These are phyloP conservation scores for Neoascia interrupta DNA, from an alignment of 2,888 invertebrate genomes.

Conservation along the genomic window DNA sequence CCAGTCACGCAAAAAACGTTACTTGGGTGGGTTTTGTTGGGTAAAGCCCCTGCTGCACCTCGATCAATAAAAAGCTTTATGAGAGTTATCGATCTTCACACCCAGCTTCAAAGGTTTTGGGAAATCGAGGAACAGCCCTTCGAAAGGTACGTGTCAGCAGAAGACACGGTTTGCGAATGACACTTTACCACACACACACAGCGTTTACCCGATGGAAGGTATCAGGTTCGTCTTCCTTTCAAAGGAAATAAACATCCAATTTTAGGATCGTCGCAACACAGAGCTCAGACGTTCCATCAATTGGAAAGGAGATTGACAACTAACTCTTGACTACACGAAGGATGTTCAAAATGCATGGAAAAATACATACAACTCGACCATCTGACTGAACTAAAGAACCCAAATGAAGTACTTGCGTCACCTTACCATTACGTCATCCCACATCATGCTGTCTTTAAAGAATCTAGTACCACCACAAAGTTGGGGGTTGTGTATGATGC, in stretches of 20 bases:
- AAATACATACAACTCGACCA: not conserved
- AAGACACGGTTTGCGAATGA: not conserved
- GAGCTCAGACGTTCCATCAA: not conserved
- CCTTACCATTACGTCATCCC: too few relatives aligned
- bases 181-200: not conserved
- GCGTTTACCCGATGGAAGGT: not conserved
- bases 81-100: too few relatives aligned
- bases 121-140: not conserved
- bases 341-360: not conserved
- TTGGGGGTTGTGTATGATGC: conserved; percentile 2
- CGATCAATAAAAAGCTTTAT: too few relatives aligned
- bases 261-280: not conserved
- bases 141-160: not conserved
- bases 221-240: not conserved
- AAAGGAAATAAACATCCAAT: not conserved
- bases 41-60: too few relatives aligned
- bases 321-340: too few relatives aligned
- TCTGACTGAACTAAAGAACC: not conserved
- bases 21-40: conserved; percentile 1
- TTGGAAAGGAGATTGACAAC: not conserved
- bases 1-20: not conserved
- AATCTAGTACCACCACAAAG: conserved; percentile 3
- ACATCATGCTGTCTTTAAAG: conserved; percentile 5
- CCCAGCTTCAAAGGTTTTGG: not conserved
- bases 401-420: not conserved